Percentiles rank a stretch among this genome's conserved stretches.
Evolutionary conservation across 2,888 invertebrate species (phyloP).

Genomic region (Drosophila falleni): DNA sequence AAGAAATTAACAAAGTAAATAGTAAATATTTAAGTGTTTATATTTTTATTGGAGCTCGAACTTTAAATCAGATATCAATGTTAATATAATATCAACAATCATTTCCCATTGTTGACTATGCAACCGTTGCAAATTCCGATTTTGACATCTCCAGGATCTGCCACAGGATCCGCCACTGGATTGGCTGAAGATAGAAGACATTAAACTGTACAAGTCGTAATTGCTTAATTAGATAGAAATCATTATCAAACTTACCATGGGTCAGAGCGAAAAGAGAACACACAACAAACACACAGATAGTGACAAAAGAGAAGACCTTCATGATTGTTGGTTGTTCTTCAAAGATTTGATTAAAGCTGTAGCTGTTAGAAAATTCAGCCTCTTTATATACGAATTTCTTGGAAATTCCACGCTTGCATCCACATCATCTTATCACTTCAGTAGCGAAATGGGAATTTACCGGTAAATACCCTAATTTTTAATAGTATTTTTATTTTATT

Average conservation of each 20-base stretch:
- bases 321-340: background rate
- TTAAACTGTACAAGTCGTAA: background rate
- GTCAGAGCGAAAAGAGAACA: no score
- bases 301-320: background rate
- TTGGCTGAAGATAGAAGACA: background rate
- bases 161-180: background rate
- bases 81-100: no score
- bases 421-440: background rate
- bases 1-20: no score
- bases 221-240: background rate
- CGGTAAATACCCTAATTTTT: background rate
- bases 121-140: no score
- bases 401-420: background rate
- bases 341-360: background rate
- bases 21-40: no score
- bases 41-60: no score
- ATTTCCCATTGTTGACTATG: no score
- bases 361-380: background rate
- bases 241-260: background rate
- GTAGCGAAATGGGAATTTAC: background rate
- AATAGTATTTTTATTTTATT: background rate
- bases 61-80: background rate
- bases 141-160: background rate
- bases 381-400: background rate
- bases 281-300: background rate